Base-by-base conservation (phyloP, 2,797 vertebrate species). In the Amniataba percoides region DNA sequence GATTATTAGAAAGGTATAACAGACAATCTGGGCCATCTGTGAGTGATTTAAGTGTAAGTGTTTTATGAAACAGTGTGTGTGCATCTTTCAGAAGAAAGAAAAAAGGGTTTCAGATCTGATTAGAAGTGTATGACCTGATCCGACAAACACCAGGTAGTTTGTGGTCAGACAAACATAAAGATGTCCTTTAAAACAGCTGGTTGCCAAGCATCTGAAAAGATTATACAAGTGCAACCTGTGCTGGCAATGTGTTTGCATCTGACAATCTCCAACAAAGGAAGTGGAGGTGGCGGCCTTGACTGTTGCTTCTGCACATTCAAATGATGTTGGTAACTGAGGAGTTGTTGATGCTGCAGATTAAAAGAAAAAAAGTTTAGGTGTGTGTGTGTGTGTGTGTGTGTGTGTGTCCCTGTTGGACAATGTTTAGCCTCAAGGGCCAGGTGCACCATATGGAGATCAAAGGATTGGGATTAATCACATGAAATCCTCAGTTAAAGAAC, bases 401-500 rank as follows among this genome's bases (percentile, higher is more conserved):
- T 56, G 62, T 65, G 27, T 69, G 36, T 57, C 58, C 15, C 40
- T 56, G 61, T 83, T 85, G 80, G 65, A 82, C 56, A 45, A 57
- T 56, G 71, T 83, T 86, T 79, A 81, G 42, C 77, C 74, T 78
- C 72, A 70, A 71, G 70, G 56, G 67, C 71, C 77, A 83, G 77
- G 78, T 84, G 75, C 79, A 78, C 83, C 91, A 93, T 88, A 92
- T 90, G 90, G 89, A 89, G 87, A 83, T 90, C 74, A 89, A 75
- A 85, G 86, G 87, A 89, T 92, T 90, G 66, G 36, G 65, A 88
- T 86, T 87, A 91, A 93, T 91, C 79, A 89, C 86, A 62, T 71
- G 48, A 85, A 90, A 86, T 89, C 88, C 84, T 81, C 74, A 8
- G 18, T 67, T 72, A 80, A 86, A 82, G 66, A 78, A 56, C 61